Evolutionary conservation across 2,797 vertebrate species (phyloP).

Genomic region (Salmo trutta): DNA sequence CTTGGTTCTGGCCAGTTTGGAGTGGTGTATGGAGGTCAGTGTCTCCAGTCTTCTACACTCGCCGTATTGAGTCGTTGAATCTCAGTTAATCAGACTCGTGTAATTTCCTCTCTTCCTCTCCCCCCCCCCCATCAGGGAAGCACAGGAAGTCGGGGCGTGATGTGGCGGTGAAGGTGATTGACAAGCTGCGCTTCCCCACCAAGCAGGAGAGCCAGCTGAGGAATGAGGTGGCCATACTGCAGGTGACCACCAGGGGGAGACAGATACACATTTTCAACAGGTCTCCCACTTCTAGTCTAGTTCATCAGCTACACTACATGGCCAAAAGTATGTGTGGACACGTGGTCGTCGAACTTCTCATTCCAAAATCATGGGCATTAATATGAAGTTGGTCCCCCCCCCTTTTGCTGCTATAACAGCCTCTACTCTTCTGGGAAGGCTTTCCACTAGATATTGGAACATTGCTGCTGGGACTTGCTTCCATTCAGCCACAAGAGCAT

Average conservation of each 20-base stretch:
- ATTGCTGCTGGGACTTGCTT: no score
- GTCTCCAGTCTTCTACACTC: neutral
- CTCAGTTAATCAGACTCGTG: neutral
- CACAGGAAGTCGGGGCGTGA: slow-evolving; percentile 90
- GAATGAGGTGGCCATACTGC: slow-evolving; percentile 92
- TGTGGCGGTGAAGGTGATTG: slow-evolving; percentile 92
- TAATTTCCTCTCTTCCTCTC: neutral
- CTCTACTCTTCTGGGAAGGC: no score
- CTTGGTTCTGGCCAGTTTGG: slow-evolving; percentile 91
- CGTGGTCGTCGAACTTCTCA: no score
- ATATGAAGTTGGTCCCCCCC: no score
- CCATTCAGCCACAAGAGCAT: no score
- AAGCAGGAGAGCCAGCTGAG: slow-evolving; percentile 92
- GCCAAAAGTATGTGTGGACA: no score
- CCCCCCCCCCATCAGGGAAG: slow-evolving; percentile 74
- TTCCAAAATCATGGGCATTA: no score
- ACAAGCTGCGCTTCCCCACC: slow-evolving; percentile 91
- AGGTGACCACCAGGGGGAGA: slow-evolving; percentile 75
- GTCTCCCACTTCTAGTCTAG: neutral
- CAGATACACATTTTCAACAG: neutral
- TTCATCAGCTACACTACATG: no score
- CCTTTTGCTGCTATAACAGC: no score
- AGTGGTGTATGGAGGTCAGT: slow-evolving; percentile 86
- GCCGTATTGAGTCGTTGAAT: neutral
- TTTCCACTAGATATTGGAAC: no score